Base-by-base conservation (phyloP, 2,888 invertebrate species). In the Acrobasis repandana region DNA sequence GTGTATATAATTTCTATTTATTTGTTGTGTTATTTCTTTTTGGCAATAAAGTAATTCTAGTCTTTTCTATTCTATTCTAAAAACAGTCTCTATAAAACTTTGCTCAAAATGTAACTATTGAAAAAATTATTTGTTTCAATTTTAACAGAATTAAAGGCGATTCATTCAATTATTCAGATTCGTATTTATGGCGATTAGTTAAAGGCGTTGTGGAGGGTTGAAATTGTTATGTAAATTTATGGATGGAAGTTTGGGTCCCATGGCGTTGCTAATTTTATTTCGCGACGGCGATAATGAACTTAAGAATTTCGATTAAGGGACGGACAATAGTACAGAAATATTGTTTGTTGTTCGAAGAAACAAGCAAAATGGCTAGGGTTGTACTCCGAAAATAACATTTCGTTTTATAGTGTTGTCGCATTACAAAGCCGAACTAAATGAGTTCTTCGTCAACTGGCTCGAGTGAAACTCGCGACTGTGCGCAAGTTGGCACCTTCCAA, bases 151-250 rank as follows among this genome's bases (percentile, higher is more conserved):
- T 51, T 33, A 51, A 34, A 34, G 15, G 33, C 33, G 15, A 51
- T 15, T 51, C 15, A 14, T 43, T 43, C 6, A 56, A 20, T 15
- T 56, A 56, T 16, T 56, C 43, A 56, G 43, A 56, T 56, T 56
- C 20, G 46, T 20, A 20, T 56, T 56, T 56, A 20, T 20, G 43
- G 46, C 56, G 18, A 56, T 56, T 56, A 56, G 38, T 50, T 11
- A 36, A 50, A n/a, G n/a, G n/a, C n/a, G n/a, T 28, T 28, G 49
- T n/a, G 9, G 20, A 51, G 51, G 51, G 51, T 51, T 51, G 15
- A 1, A 10, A 51, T 51, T 51, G 28, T 14, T 51, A 51, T 34
- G 51, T 18, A 51, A 51, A 51, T 51, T 51, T 51, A 51, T 33
- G 51, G 48, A 51, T 28, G 5, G 8, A 51, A 51, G n/a, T 28